phyloP scores from a whole-genome alignment of 1,140 invertebrate genomes.

The Pseudoatta argentina region DNA sequence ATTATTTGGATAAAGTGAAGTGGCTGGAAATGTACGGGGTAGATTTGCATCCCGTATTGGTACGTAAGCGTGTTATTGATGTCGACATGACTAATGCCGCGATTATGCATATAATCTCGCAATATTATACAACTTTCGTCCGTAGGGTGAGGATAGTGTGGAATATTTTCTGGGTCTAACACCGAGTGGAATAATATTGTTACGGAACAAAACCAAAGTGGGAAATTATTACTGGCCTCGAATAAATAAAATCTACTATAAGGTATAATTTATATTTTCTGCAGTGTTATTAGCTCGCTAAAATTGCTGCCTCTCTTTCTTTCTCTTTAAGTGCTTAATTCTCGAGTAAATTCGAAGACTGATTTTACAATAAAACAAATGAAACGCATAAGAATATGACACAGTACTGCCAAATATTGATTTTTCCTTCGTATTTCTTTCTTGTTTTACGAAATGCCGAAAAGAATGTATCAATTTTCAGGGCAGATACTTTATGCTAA shows the following conservation, averaged over 20 bases:
- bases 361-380: background rate
- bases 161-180: slow-evolving; percentile 99
- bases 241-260: slow-evolving; percentile 98
- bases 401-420: background rate
- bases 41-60: slow-evolving; percentile 92
- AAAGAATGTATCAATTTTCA: slow-evolving; percentile 60
- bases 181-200: slow-evolving; percentile 98
- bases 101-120: slow-evolving; percentile 11
- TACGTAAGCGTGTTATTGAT: slow-evolving; percentile 82
- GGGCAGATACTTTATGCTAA: slow-evolving; percentile 97
- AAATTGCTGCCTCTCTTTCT: background rate
- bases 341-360: background rate
- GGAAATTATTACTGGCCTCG: slow-evolving; percentile 99
- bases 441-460: background rate
- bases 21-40: slow-evolving; percentile 95
- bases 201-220: slow-evolving; percentile 98
- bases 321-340: background rate
- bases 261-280: slow-evolving; percentile 84
- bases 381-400: slow-evolving; percentile 6
- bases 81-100: background rate
- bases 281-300: background rate
- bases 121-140: slow-evolving; percentile 75
- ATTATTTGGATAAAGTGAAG: slow-evolving; percentile 93
- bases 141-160: slow-evolving; percentile 97
- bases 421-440: background rate